Base-by-base conservation (phyloP, 2,888 invertebrate genomes). In the Rhingia rostrata region DNA sequence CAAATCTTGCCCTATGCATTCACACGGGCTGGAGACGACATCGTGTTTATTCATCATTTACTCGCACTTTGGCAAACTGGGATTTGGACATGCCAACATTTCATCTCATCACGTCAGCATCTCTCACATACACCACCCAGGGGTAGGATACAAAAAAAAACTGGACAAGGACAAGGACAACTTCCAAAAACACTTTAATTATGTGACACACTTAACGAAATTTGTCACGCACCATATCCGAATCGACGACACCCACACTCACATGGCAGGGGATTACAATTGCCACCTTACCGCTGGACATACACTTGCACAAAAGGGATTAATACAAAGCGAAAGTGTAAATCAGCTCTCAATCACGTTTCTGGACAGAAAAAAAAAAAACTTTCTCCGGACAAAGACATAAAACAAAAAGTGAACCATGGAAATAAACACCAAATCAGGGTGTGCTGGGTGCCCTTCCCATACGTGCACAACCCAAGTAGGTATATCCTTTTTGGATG, bases 31-130 rank as follows among this genome's bases (percentile, higher is more conserved):
- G 30, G 43, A 30, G 22, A 22, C 43, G 51, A 72, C 77, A 63
- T 78, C 63, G 63, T 78, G 78, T 78, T 73, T 83, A 73, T 83
- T 78, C 73, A 67, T 78, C 63, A 78, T 78, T 83, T 61, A 78
- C 78, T 67, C 67, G 73, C 73, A 83, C 72, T 73, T 67, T 78
- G 63, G 54, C 51, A 67, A 22, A 45, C 56, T 51, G 43, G 83
- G 83, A 78, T 69, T 73, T 73, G 22, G 58, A 37, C 37, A 45
- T 7, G 61, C 53, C 41, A 72, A 66, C 66, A 60, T 60, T 78
- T 78, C 67, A 77, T 67, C 77, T 78, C 73, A 61, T 77, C 67
- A 77, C 69, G 77, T 69, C 67, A 69, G 60, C 67, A 77, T 69
- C 61, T 49, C 53, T 45, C 37, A 37, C 56, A 63, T 22, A 49